Evolutionary conservation across 2,888 invertebrate species (phyloP).

Genomic region (Polymixis flavicincta): DNA sequence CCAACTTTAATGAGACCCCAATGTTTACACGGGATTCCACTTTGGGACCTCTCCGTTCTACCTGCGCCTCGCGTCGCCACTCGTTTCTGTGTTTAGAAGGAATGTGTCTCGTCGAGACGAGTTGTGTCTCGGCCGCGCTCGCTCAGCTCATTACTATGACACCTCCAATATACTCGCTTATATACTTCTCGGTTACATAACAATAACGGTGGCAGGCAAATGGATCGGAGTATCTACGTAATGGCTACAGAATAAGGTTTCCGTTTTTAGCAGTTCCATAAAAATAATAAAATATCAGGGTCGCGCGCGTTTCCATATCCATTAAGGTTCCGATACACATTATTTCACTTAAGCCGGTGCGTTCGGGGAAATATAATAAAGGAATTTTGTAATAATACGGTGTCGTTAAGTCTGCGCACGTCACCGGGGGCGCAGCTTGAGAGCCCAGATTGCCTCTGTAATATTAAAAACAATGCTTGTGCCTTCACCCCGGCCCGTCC

Average conservation of each 20-base stretch:
- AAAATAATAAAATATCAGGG: constrained; percentile 66
- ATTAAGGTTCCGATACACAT: constrained; percentile 69
- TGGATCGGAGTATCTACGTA: constrained; percentile 35
- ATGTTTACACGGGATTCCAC: constrained; percentile 78
- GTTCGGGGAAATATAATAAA: constrained; percentile 70
- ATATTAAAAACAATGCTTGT: constrained; percentile 72
- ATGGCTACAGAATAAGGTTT: constrained; percentile 49
- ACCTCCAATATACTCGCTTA: not conserved
- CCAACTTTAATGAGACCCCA: constrained; percentile 78
- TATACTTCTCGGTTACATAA: constrained; percentile 8
- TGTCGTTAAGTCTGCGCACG: constrained; percentile 70
- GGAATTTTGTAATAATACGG: constrained; percentile 67
- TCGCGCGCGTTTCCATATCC: constrained; percentile 65
- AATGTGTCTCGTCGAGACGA: constrained; percentile 1
- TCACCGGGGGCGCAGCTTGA: constrained; percentile 68
- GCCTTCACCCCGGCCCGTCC: constrained; percentile 1
- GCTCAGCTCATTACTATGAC: not conserved
- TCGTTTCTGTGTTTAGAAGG: constrained; percentile 42
- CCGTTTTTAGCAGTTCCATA: constrained; percentile 58
- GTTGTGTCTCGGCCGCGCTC: not conserved
- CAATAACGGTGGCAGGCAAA: constrained; percentile 27
- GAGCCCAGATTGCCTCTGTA: constrained; percentile 68
- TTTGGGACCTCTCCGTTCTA: constrained; percentile 52
- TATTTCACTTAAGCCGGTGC: constrained; percentile 69
- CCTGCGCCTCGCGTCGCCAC: constrained; percentile 41